phyloP scores from a whole-genome alignment of 2,888 invertebrate genomes.

The Oscheius onirici region DNA sequence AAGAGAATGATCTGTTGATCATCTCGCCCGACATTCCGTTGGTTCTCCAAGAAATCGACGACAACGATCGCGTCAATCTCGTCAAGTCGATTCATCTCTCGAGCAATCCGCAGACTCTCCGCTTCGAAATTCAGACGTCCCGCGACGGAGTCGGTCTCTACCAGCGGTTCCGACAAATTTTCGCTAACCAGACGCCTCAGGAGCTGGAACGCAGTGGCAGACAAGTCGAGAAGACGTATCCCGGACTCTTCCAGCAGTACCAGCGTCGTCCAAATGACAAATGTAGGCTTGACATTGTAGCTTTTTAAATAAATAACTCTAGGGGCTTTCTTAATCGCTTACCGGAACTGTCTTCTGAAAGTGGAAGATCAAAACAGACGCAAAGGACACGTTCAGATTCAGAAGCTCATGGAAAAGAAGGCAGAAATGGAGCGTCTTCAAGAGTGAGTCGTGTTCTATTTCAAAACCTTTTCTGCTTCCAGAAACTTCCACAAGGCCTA shows the following conservation, averaged over 20 bases:
- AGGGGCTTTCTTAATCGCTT: constrained; percentile 25
- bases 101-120: not conserved
- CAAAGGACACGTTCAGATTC: not conserved
- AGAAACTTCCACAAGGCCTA: constrained; percentile 15
- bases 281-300: constrained; percentile 13
- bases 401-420: not conserved
- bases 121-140: not conserved
- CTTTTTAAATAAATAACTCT: not conserved
- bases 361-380: not conserved
- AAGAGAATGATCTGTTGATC: constrained; percentile 21
- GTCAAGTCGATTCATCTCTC: constrained; percentile 13
- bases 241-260: not conserved
- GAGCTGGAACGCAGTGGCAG: not conserved
- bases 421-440: not conserved
- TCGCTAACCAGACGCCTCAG: not conserved
- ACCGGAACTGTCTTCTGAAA: not conserved
- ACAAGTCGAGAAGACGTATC: not conserved
- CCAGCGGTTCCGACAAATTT: not conserved
- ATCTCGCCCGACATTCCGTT: not conserved
- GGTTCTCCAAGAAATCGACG: not conserved
- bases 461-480: constrained; percentile 2
- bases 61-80: constrained; percentile 12
- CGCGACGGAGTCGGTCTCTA: constrained; percentile 2
- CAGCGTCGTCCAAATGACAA: constrained; percentile 22
- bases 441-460: not conserved